phyloP scores from a whole-genome alignment of 2,797 vertebrate species.

The Hyperoplus lanceolatus region DNA sequence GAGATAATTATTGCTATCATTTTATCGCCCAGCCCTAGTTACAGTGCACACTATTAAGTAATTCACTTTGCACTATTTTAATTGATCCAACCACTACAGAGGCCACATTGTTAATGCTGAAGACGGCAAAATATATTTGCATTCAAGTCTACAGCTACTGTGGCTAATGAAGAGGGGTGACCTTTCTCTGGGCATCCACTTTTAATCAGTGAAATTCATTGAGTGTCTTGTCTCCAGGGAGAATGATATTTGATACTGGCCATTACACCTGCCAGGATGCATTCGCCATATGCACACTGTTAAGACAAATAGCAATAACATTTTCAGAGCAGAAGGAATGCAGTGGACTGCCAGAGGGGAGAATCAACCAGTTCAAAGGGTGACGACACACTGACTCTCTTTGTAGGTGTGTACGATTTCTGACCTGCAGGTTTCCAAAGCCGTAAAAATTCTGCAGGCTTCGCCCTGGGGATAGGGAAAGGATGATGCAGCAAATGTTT shows the following conservation, averaged over 20 bases:
- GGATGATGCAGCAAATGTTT: conserved; percentile 35
- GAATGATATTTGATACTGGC: conserved; percentile 50
- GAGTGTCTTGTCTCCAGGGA: conserved; percentile 48
- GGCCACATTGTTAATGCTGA: conserved; percentile 24
- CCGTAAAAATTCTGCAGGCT: conserved; percentile 56
- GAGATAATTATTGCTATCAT: no score
- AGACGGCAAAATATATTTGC: conserved; percentile 55
- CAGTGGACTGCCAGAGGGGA: conserved; percentile 33
- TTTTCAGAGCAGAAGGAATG: conserved; percentile 21
- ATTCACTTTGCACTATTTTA: conserved; percentile 37
- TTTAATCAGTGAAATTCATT: conserved; percentile 58
- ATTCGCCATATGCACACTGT: neutral
- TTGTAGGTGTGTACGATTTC: conserved; percentile 71
- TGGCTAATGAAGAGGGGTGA: conserved; percentile 54
- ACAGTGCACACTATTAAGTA: neutral
- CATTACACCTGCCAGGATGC: conserved; percentile 59
- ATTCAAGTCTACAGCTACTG: conserved; percentile 39
- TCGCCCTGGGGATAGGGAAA: conserved; percentile 8
- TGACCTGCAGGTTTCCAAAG: conserved; percentile 67
- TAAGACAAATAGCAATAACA: conserved; percentile 44
- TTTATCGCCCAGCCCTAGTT: no score
- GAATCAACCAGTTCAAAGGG: conserved; percentile 64
- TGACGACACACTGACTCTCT: conserved; percentile 32
- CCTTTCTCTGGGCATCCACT: conserved; percentile 41
- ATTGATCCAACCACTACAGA: conserved; percentile 31